Base-by-base conservation (phyloP, 2,888 invertebrate species). In the Toxonevra muliebris region DNA sequence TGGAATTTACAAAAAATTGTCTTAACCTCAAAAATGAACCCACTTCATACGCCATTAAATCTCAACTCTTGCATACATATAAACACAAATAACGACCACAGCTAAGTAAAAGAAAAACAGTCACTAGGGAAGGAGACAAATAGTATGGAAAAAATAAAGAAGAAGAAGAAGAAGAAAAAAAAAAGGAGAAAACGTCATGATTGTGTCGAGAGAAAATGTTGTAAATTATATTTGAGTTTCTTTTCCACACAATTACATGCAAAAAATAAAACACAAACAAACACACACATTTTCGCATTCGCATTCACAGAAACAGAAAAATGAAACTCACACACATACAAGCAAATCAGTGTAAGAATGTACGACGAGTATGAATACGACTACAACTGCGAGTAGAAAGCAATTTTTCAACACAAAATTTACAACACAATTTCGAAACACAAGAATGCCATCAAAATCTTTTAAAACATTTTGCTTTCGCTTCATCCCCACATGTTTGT, bases 171-270 rank as follows among this genome's bases (percentile, higher is more conserved):
- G 2, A 30, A 30, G n/a, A n/a, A 30, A 30, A 30, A 2, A 30
- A 30, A 30, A 30, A 30, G 7, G 30, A 52, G 65, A 52, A 59
- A 65, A 53, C 30, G 42, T 43, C 53, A 60, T 60, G 52, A 52
- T 30, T 30, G 52, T 53, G 41, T 13, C 17, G 43, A 12, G 15
- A n/a, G 53, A 59, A 53, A 60, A 53, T 42, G 55, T 42, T 48
- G 17, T 61, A 66, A 66, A 65, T 69, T 66, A 65, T 69, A 71
- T 69, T 69, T 69, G 59, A 67, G 52, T 60, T 65, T 52, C 70
- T 74, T 75, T 79, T 80, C 75, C 80, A 77, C 77, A 75, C 80
- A 79, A 79, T 77, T 79, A 80, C 76, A 74, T 76, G 74, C 73
- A 71, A 69, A 66, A 5, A 43, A 19, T 12, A 42, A 61, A 48